These are phyloP conservation scores for Sitta europaea DNA, from an alignment of 2,113 vertebrate species.

Conservation along the genomic window DNA sequence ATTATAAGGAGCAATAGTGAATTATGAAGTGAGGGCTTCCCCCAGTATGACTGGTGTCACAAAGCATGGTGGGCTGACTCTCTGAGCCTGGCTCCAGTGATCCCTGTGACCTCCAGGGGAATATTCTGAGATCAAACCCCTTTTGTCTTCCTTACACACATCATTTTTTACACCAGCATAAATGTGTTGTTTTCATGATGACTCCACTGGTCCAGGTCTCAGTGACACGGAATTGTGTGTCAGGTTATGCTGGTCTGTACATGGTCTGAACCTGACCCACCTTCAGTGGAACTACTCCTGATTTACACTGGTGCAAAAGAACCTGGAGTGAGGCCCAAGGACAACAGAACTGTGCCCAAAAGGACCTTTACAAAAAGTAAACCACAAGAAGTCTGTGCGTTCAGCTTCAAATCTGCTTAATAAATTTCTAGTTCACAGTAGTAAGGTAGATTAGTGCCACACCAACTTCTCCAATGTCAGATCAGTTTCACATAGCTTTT, in stretches of 20 bases:
- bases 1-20: background rate
- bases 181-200: background rate
- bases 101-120: background rate
- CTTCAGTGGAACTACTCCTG: background rate
- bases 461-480: background rate
- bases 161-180: background rate
- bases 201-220: background rate
- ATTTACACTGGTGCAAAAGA: background rate
- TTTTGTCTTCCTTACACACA: background rate
- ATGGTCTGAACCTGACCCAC: background rate
- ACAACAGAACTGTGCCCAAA: background rate
- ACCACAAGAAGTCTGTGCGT: background rate
- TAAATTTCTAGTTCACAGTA: background rate
- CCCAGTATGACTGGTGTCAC: background rate
- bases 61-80: background rate
- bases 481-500: background rate
- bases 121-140: background rate
- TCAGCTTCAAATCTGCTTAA: background rate
- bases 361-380: background rate
- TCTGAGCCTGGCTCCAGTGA: fast-evolving
- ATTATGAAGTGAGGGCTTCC: background rate
- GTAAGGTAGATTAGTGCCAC: background rate
- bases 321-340: background rate
- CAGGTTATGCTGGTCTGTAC: background rate
- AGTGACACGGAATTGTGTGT: fast-evolving